Evolutionary conservation across 2,888 invertebrate species (phyloP).

Genomic region (Thymelicus lineola): DNA sequence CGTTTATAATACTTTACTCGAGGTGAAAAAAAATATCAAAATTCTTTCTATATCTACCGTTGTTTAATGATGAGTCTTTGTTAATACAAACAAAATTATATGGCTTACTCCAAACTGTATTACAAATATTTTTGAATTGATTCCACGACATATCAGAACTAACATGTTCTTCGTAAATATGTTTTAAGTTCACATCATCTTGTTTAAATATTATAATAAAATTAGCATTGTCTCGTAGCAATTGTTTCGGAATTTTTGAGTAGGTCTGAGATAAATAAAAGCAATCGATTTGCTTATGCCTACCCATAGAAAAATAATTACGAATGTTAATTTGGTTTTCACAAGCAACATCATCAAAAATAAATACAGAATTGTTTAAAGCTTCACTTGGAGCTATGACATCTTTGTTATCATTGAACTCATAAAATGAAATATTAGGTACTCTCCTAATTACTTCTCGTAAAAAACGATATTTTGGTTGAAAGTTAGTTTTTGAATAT

Average conservation of each 20-base stretch:
- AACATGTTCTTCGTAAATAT: conserved; percentile 51
- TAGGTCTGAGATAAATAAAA: conserved; percentile 48
- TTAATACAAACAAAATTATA: too few species aligned
- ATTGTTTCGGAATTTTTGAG: conserved; percentile 50
- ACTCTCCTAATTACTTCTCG: conserved; percentile 32
- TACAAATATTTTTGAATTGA: conserved; percentile 46
- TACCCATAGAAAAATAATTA: conserved; percentile 39
- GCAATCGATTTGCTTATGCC: conserved; percentile 40
- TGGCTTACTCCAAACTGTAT: conserved; percentile 32
- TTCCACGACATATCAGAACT: conserved; percentile 34
- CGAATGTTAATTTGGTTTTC: conserved; percentile 38
- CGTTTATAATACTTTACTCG: conserved; percentile 1
- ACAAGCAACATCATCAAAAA: conserved; percentile 17
- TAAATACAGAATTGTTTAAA: conserved; percentile 22
- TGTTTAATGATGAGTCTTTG: conserved; percentile 2
- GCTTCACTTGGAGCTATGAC: conserved; percentile 45
- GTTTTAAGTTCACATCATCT: conserved; percentile 42
- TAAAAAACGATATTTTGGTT: conserved; percentile 42
- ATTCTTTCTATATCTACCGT: conserved; percentile 6
- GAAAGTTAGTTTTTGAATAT: conserved; percentile 42
- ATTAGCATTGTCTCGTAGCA: conserved; percentile 49
- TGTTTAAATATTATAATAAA: conserved; percentile 49
- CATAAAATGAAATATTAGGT: conserved; percentile 33
- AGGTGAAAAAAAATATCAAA: background rate
- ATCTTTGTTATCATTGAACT: conserved; percentile 29